Base-by-base conservation (phyloP, 2,797 vertebrate genomes). In the Corythornis leucogaster region DNA sequence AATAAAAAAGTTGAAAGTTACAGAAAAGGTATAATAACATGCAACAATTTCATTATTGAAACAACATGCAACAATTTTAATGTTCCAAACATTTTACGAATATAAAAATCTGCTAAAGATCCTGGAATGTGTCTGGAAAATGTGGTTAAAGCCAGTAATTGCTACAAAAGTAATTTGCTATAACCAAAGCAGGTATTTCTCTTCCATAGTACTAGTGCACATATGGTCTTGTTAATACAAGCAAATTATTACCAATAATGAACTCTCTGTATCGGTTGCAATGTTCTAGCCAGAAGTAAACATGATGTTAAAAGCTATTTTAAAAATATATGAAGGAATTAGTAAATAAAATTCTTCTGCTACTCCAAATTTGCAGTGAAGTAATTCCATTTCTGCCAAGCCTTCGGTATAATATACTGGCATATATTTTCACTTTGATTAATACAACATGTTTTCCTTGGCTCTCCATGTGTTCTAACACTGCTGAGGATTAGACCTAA, bases 111-210 rank as follows among this genome's bases (percentile, higher is more conserved):
- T 85, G n/a, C 48, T 82, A 8, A n/a, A 91, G 42, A 90, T 93
- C 78, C 87, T 92, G 92, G 91, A 40, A 28, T 80, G 17, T 35
- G 58, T n/a, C 33, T 66, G 15, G n/a, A 89, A 96, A 89, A 95
- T 50, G 46, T 80, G 55, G 66, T 79, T 93, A 20, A 69, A 79
- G 89, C 69, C 78, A 31, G 11, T 35, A 91, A 90, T 73, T 62
- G 2, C 6, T 93, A 61, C 90, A 94, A 86, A 95, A 94, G 73
- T 92, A 79, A 93, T 81, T 81, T 76, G 33, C 54, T 88, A 7
- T 54, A 79, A 64, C 26, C 19, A 91, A 85, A 81, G 33, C 26
- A 86, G 85, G 62, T 92, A 79, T 85, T 93, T 91, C 22, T 92
- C 58, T 63, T 82, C 91, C 43, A 16, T 58, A 33, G 9, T 69